Conservation (phyloP, 2,797 vertebrate species). For the Mormyrus hasselquistii region DNA sequence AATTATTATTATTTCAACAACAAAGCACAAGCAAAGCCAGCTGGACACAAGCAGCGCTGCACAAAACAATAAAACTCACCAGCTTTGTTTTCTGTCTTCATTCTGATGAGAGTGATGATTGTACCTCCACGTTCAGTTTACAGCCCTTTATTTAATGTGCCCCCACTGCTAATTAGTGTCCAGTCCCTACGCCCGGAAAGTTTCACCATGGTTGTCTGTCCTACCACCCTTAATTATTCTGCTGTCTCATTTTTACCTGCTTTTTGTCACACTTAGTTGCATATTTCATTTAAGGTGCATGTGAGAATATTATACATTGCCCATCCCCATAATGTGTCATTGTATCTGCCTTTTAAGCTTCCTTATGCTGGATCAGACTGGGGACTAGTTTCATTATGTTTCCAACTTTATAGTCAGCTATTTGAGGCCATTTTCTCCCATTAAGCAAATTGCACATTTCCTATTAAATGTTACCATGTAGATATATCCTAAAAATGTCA, state of each 20-base stretch:
- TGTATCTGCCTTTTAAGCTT: neutral
- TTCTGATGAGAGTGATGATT: neutral
- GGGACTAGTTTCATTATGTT: neutral
- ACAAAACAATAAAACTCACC: too few relatives aligned
- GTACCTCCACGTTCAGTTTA: neutral
- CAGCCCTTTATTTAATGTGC: neutral
- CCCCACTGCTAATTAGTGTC: neutral
- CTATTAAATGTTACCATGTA: constrained; percentile 6
- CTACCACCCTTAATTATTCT: neutral
- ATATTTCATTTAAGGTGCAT: neutral
- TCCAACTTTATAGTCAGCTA: neutral
- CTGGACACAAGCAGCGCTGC: neutral
- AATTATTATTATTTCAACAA: neutral
- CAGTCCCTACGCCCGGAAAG: neutral
- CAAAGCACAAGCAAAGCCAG: neutral
- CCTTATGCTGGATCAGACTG: neutral
- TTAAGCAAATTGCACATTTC: constrained; percentile 6
- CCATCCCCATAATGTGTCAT: neutral
- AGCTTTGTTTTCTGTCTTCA: neutral
- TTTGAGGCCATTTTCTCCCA: neutral
- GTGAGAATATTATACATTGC: neutral
- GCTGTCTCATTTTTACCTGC: neutral
- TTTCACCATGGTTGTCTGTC: neutral
- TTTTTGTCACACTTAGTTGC: neutral
- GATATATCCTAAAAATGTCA: neutral